These are phyloP conservation scores for Lathronympha strigana DNA, from an alignment of 2,888 invertebrate species.

Conservation along the genomic window DNA sequence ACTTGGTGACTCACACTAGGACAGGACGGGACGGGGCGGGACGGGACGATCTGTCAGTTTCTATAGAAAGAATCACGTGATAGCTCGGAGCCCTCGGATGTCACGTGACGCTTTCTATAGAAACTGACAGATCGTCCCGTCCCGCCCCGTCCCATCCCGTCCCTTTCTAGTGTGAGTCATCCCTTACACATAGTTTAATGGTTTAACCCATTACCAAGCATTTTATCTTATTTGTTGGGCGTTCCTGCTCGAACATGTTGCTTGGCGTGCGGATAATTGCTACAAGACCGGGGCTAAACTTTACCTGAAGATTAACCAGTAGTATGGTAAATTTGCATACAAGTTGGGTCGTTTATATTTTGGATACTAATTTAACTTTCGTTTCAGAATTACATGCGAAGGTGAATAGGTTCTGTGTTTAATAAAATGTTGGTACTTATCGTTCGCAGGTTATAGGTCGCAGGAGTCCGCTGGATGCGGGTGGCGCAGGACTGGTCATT, in stretches of 20 bases:
- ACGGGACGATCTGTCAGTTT: no score
- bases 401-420: background rate
- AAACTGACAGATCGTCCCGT: no score
- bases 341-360: slow-evolving; percentile 27
- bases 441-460: no score
- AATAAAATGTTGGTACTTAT: background rate
- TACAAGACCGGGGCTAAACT: slow-evolving; percentile 33
- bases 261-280: slow-evolving; percentile 37
- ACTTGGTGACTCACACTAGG: background rate
- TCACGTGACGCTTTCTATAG: no score
- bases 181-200: background rate
- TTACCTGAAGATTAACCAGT: slow-evolving; percentile 35
- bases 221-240: slow-evolving; percentile 13
- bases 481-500: no score
- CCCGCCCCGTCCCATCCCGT: no score
- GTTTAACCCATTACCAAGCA: background rate
- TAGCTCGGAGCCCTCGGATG: no score
- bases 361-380: slow-evolving; percentile 11
- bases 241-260: slow-evolving; percentile 19
- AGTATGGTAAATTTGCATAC: slow-evolving; percentile 36
- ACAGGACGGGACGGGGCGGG: no score
- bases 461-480: no score
- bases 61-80: no score
- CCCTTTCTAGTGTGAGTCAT: no score
- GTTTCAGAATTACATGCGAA: background rate